These are phyloP conservation scores for Tolmerus cingulatus DNA, from an alignment of 2,888 invertebrate species.

Conservation along the genomic window DNA sequence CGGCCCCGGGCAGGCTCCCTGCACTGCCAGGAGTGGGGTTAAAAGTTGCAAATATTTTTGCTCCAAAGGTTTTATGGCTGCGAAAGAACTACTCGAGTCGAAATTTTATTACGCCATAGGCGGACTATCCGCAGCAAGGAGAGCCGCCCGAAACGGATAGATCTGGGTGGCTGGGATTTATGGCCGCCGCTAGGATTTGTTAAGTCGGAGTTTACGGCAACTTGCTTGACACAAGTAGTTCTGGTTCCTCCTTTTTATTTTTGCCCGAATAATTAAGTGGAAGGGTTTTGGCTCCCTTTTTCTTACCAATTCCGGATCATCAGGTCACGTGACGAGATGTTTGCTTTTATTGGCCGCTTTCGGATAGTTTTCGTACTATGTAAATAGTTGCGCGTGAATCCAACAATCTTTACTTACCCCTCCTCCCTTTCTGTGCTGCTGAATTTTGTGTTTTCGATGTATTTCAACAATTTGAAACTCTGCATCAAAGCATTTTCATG, in stretches of 20 bases:
- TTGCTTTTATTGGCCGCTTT: neutral
- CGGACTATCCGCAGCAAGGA: slow-evolving; percentile 18
- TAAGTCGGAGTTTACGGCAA: neutral
- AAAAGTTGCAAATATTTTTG: slow-evolving; percentile 38
- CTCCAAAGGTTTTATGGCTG: slow-evolving; percentile 33
- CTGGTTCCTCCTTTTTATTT: neutral
- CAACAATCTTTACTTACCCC: neutral
- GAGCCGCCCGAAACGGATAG: neutral
- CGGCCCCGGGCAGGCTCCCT: neutral
- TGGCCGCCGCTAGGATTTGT: slow-evolving; percentile 5
- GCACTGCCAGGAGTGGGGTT: slow-evolving; percentile 11
- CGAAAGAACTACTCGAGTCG: slow-evolving; percentile 27
- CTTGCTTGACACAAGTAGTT: neutral
- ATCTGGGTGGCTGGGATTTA: slow-evolving; percentile 16
- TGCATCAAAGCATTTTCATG: too few relatives aligned
- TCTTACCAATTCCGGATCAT: neutral
- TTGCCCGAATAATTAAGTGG: neutral
- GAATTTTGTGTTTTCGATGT: too few relatives aligned
- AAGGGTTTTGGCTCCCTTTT: neutral
- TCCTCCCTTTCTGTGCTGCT: too few relatives aligned
- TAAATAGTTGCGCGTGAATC: neutral
- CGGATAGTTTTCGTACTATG: neutral
- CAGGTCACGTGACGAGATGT: neutral
- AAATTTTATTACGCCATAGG: slow-evolving; percentile 36
- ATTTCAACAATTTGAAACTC: too few relatives aligned